Conservation (phyloP, 2,113 vertebrate species). For the Burhinus oedicnemus region DNA sequence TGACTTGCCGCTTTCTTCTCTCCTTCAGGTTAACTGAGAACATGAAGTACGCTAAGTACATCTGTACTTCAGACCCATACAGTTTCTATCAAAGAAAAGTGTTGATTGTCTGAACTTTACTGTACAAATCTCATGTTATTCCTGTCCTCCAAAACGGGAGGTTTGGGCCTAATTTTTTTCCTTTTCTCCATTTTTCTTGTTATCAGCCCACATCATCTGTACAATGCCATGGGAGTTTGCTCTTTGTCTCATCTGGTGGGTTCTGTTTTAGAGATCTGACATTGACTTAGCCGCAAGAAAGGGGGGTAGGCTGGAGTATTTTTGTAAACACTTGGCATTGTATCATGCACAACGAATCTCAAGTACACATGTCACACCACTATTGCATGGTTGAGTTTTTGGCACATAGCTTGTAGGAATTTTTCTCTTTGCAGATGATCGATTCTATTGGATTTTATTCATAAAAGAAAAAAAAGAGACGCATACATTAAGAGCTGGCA, state of each 20-base stretch:
- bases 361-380: neutral
- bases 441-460: neutral
- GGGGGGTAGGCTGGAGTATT: neutral
- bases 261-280: neutral
- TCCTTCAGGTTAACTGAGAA: neutral
- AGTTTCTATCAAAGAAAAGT: neutral
- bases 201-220: neutral
- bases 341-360: neutral
- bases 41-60: neutral
- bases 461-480: neutral
- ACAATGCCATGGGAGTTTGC: accelerated
- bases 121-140: neutral
- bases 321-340: neutral
- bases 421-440: neutral
- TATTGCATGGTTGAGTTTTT: neutral
- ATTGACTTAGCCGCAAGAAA: neutral
- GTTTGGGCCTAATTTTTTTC: neutral
- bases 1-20: neutral
- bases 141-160: neutral
- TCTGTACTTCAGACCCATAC: neutral
- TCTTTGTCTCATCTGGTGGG: neutral
- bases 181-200: neutral
- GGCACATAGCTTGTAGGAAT: neutral
- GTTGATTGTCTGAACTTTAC: neutral
- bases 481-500: neutral